phyloP scores from a whole-genome alignment of 2,113 vertebrate species.

The Zeus faber region DNA sequence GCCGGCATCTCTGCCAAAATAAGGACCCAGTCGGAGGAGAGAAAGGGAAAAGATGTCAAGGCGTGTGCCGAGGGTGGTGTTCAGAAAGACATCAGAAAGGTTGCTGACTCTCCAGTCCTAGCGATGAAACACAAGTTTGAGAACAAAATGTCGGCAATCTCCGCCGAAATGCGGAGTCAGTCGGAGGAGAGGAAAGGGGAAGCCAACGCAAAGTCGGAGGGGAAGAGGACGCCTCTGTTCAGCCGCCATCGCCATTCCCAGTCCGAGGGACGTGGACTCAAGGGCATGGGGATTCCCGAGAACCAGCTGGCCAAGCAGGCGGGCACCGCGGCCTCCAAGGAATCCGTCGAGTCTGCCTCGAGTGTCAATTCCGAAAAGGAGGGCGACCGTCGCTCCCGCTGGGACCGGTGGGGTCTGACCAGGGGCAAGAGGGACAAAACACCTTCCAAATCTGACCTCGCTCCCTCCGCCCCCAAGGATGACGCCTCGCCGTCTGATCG shows the following conservation, averaged over 20 bases:
- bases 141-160: constrained; percentile 80
- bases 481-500: constrained; percentile 60
- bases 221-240: constrained; percentile 72
- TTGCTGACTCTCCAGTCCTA: constrained; percentile 78
- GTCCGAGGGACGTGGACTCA: constrained; percentile 84
- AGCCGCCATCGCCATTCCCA: constrained; percentile 81
- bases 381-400: constrained; percentile 74
- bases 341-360: constrained; percentile 83
- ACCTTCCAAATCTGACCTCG: constrained; percentile 79
- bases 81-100: constrained; percentile 44
- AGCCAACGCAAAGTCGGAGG: constrained; percentile 51
- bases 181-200: constrained; percentile 75
- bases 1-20: constrained; percentile 82
- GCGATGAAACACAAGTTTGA: constrained; percentile 83
- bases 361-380: constrained; percentile 78
- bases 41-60: constrained; percentile 65
- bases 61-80: constrained; percentile 22
- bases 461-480: constrained; percentile 67
- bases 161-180: constrained; percentile 80
- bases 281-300: constrained; percentile 78
- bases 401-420: constrained; percentile 89
- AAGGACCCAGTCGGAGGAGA: constrained; percentile 79
- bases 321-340: constrained; percentile 72
- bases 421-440: constrained; percentile 82
- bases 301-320: constrained; percentile 79